Percentiles rank a stretch among this genome's conserved stretches.
Conservation (phyloP, 2,888 invertebrate genomes). For the Eueremaeus valkanovi region DNA sequence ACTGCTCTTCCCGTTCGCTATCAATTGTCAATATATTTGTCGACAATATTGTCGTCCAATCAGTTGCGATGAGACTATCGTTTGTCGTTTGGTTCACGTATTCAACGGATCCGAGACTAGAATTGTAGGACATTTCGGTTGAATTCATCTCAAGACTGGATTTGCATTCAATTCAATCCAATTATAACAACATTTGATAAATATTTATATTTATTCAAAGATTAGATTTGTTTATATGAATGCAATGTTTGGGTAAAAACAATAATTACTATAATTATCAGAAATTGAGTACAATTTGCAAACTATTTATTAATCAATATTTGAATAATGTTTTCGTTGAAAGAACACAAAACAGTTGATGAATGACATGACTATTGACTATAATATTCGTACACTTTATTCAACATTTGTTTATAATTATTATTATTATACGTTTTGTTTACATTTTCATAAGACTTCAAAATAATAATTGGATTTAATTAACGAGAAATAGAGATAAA, state of each 20-base stretch:
- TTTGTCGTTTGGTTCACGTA: background rate
- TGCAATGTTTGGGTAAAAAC: no score
- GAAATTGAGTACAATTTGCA: background rate
- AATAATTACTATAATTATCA: background rate
- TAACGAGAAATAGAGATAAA: no score
- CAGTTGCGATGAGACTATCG: background rate
- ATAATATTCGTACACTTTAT: no score
- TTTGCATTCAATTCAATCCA: no score
- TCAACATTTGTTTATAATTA: no score
- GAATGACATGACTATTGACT: no score
- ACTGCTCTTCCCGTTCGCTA: background rate
- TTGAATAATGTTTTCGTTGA: background rate
- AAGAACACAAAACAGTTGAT: background rate
- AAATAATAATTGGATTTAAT: no score
- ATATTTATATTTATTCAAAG: no score
- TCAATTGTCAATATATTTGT: background rate
- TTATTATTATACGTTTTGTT: no score
- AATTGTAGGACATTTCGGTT: background rate
- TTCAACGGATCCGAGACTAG: background rate
- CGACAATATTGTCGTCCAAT: conserved; percentile 1
- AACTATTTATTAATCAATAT: no score
- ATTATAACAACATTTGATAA: no score
- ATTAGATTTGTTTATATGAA: background rate
- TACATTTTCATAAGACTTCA: no score
- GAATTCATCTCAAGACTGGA: background rate